Base-by-base conservation (phyloP, 2,888 invertebrate genomes). In the Scaptomyza parva region DNA sequence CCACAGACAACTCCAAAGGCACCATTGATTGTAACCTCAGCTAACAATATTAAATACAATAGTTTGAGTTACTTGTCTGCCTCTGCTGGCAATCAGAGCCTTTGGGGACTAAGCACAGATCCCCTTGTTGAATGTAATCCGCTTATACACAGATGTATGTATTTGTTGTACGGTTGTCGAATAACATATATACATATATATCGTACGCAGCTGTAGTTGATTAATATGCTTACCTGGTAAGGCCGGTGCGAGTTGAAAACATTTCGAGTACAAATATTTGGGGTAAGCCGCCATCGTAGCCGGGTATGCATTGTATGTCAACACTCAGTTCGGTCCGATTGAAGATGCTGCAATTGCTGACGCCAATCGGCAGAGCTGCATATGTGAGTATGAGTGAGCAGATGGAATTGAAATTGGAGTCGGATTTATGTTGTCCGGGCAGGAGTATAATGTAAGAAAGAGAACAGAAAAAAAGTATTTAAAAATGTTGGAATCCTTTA, bases 211-310 rank as follows among this genome's bases (percentile, higher is more conserved):
- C 44, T 65, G 61, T 63, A 76, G 76, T 78, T 86, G 84, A 80
- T 89, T 87, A 75, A 82, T 86, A 86, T 88, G 88, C 89, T 90
- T 88, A 91, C 91, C 91, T 91, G 78, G 90, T 90, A 70, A 88
- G 75, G 72, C 92, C 91, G 70, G 91, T 92, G 88, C 91, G 91
- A 76, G 89, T 81, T 74, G 92, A 92, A 91, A 93, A 96, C 78
- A 97, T 94, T 92, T 97, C 97, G 75, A 97, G 93, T 54, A 96
- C 93, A 93, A 97, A 97, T 90, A 94, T 94, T 93, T 97, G 97
- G 64, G 97, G 96, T 86, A 97, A 94, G 74, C 97, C 97, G 64
- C 97, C 97, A 92, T 97, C 97, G 92, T 97, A 97, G 79, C 96
- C 96, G 22, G 96, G 93, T 88, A 95, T 94, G 91, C 97, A 97